Evolutionary conservation across 2,113 vertebrate species (phyloP).

Genomic region (Maccullochella peelii): DNA sequence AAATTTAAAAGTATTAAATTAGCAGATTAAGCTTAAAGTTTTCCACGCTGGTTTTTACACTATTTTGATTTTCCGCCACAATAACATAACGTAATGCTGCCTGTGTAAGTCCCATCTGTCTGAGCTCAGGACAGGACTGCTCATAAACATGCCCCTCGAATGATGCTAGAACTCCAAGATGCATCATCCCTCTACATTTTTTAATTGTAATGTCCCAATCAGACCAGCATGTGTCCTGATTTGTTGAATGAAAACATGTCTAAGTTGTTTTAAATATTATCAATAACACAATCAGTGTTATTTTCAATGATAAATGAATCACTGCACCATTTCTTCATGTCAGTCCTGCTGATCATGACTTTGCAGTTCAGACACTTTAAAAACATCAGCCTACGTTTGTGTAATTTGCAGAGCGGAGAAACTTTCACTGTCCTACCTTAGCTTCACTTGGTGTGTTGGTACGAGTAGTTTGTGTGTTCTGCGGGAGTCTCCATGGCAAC

Average conservation of each 20-base stretch:
- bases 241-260: background rate
- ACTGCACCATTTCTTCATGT: background rate
- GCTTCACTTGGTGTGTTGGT: slow-evolving; percentile 93
- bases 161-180: background rate
- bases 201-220: background rate
- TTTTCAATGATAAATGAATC: background rate
- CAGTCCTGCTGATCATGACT: background rate
- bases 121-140: no score
- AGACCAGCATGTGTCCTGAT: background rate
- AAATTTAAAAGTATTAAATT: no score
- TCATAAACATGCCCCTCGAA: no score
- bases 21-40: no score
- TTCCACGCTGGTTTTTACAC: no score
- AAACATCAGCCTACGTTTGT: background rate
- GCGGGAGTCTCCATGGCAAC: slow-evolving; percentile 88
- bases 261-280: background rate
- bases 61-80: no score
- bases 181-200: background rate
- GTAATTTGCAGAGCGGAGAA: background rate
- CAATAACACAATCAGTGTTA: background rate
- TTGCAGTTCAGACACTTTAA: background rate
- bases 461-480: slow-evolving; percentile 91
- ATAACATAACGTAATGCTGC: no score
- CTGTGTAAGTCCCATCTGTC: no score
- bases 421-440: slow-evolving; percentile 58